Evolutionary conservation across 37 sponge, comb jelly and placozoan genomes (phyloP).

Genomic region (Theonella swinhoei): DNA sequence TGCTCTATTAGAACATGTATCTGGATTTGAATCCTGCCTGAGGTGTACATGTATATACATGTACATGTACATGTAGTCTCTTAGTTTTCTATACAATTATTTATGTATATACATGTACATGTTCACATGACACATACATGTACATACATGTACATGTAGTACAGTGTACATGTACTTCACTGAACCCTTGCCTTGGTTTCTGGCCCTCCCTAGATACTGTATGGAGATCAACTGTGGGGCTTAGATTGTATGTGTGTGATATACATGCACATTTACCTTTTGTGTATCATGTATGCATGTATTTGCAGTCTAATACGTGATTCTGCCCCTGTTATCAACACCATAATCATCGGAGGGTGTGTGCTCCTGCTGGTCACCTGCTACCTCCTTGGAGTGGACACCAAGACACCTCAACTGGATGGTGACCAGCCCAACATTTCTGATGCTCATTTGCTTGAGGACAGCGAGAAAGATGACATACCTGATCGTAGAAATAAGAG

Average conservation of each 20-base stretch:
- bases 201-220: too few species aligned
- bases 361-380: conserved; percentile 49
- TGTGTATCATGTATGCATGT: too few species aligned
- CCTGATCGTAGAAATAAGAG: neutral
- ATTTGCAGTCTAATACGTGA: conserved; percentile 60
- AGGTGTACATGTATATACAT: too few species aligned
- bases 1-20: neutral
- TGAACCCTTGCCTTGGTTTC: too few species aligned
- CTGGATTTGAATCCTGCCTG: neutral
- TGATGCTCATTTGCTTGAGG: neutral
- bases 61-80: neutral
- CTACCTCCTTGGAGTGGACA: conserved; percentile 52
- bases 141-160: too few species aligned
- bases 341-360: conserved; percentile 55
- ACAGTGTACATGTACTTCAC: too few species aligned
- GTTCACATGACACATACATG: too few species aligned
- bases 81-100: neutral
- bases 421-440: neutral
- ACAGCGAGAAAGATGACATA: neutral
- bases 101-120: neutral
- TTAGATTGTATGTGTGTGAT: too few species aligned
- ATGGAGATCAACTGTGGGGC: too few species aligned
- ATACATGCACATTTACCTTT: too few species aligned
- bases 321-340: conserved; percentile 72
- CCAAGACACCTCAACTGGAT: conserved; percentile 17